These are phyloP conservation scores for Caenorhabditis sulstoni DNA, from an alignment of 2,888 invertebrate species.

Conservation along the genomic window DNA sequence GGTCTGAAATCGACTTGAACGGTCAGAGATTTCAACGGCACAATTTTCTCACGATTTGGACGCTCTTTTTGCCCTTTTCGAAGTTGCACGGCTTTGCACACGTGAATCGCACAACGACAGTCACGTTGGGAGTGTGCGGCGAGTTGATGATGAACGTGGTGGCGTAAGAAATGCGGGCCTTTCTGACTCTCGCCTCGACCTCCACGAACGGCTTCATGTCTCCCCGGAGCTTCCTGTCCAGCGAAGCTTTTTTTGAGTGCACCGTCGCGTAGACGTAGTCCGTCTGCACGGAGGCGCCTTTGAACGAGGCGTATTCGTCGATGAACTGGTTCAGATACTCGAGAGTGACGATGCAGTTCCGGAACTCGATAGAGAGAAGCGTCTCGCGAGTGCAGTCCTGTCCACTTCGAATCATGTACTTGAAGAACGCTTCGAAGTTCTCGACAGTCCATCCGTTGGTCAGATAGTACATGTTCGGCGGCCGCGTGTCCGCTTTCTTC, in stretches of 20 bases:
- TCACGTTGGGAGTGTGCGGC: slow-evolving; percentile 41
- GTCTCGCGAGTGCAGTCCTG: slow-evolving; percentile 26
- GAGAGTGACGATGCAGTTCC: slow-evolving; percentile 29
- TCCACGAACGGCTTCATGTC: slow-evolving; percentile 34
- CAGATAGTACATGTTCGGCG: slow-evolving; percentile 54
- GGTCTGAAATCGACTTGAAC: slow-evolving; percentile 18
- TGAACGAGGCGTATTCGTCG: slow-evolving; percentile 34
- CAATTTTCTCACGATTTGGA: slow-evolving; percentile 25
- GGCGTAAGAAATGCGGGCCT: slow-evolving; percentile 42
- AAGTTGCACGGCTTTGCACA: slow-evolving; percentile 33
- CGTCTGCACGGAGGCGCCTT: slow-evolving; percentile 25
- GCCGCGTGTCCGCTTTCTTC: slow-evolving; percentile 43
- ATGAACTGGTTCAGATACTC: slow-evolving; percentile 32
- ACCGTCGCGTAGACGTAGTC: slow-evolving; percentile 55
- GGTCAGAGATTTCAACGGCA: neutral
- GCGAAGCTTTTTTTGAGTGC: slow-evolving; percentile 36
- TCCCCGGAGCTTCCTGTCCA: slow-evolving; percentile 43
- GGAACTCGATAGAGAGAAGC: slow-evolving; percentile 43
- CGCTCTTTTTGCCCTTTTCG: slow-evolving; percentile 5
- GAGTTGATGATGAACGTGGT: slow-evolving; percentile 37
- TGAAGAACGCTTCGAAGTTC: slow-evolving; percentile 55
- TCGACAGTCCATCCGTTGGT: slow-evolving; percentile 48
- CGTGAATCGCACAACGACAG: slow-evolving; percentile 37
- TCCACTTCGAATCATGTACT: slow-evolving; percentile 37
- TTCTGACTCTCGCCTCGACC: slow-evolving; percentile 30